Evolutionary conservation across 92 coral and sea anemone species (phyloP).

Genomic region (Bergia puertoricense): DNA sequence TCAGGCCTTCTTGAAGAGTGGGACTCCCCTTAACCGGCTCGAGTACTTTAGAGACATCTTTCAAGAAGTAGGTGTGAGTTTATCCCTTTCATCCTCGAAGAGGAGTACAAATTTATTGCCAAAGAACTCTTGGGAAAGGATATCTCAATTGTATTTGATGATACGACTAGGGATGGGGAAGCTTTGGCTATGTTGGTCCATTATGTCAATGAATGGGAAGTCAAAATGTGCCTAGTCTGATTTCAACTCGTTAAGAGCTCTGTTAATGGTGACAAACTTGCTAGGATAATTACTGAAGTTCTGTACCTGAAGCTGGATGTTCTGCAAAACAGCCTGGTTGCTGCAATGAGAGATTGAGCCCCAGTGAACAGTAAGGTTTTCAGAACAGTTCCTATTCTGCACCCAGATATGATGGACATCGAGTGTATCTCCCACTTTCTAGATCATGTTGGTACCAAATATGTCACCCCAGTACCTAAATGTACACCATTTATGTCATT

Average conservation of each 20-base stretch:
- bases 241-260: constrained; percentile 38
- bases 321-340: constrained; percentile 26
- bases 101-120: constrained; percentile 36
- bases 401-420: constrained; percentile 48
- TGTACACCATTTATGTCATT: constrained; percentile 37
- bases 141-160: constrained; percentile 44
- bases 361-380: constrained; percentile 43
- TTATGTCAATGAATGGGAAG: constrained; percentile 35
- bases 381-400: constrained; percentile 26
- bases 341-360: constrained; percentile 54
- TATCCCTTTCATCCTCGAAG: constrained; percentile 53
- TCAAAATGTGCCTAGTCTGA: constrained; percentile 41
- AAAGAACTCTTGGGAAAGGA: constrained; percentile 46
- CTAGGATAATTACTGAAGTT: constrained; percentile 44
- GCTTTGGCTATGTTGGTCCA: constrained; percentile 44
- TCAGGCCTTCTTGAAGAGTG: constrained; percentile 39
- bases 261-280: constrained; percentile 50
- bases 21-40: constrained; percentile 11
- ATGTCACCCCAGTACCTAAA: constrained; percentile 26
- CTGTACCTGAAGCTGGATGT: constrained; percentile 49
- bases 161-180: constrained; percentile 58
- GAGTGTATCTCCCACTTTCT: constrained; percentile 48
- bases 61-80: constrained; percentile 52
- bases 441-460: constrained; percentile 41
- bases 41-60: constrained; percentile 52